Base-by-base conservation (phyloP, 92 coral and sea anemone species). In the Palythoa grandiflora region DNA sequence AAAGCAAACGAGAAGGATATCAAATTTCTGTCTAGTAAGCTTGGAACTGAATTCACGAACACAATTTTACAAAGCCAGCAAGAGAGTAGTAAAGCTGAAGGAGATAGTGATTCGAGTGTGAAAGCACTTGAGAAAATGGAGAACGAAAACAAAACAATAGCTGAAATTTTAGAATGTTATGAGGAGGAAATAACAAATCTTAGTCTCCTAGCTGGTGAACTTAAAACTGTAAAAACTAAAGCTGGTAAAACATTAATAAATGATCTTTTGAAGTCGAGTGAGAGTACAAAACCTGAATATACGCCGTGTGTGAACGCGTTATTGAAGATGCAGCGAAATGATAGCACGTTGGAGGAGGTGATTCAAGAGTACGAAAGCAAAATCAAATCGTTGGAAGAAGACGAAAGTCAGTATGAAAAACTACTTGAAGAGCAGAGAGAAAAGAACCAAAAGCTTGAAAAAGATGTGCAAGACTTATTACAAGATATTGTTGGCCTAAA, bases 391-490 rank as follows among this genome's bases (percentile, higher is more conserved):
- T 15, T 87, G 11, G 77, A 81, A 59, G 88, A 92, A 52, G 86
- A n/a, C 35, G 44, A 35, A 36, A 47, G 13, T n/a, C 48, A 54
- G 35, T 15, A 8, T 51, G 61, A 84, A 66, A 83, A 44, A 36
- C 77, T 87, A 47, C 93, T 95, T 11, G 83, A 85, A 6, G 90
- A 93, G 40, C 94, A 93, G 65, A 93, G 68, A 35, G 38, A 36
- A 74, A 75, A 87, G 12, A 95, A 83, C 40, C 80, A 93, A 38
- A 89, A 86, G 51, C 90, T 89, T 78, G 89, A 93, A 78, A 91
- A 91, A 68, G 96, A 95, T 78, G 92, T 87, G 13, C 92, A 93
- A 68, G 94, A 95, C 74, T 83, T 95, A 11, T 87, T 95, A 15
- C 77, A 89, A 72, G 98, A 95, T 38, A 95, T 95, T 38, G 90